Percentiles rank a stretch among this genome's conserved stretches.
Evolutionary conservation across 2,113 vertebrate species (phyloP).

Genomic region (Triplophysa siluroides): DNA sequence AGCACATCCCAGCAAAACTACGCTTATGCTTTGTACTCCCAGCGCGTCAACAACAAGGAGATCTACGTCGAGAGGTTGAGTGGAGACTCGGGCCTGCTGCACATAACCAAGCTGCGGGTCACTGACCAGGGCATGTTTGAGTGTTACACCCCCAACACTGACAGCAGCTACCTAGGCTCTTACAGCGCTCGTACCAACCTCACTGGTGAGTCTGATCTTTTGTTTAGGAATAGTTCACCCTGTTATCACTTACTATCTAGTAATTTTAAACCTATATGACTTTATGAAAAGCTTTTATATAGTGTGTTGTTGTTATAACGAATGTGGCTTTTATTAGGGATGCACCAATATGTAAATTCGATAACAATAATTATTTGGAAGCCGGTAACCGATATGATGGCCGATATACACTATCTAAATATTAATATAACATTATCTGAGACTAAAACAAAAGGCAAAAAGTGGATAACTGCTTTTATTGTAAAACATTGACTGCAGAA

Average conservation of each 20-base stretch:
- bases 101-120: constrained; percentile 87
- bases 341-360: no score
- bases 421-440: no score
- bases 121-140: constrained; percentile 80
- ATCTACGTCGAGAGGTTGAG: constrained; percentile 88
- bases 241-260: neutral
- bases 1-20: constrained; percentile 88
- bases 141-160: constrained; percentile 83
- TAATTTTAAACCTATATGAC: no score
- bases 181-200: constrained; percentile 86
- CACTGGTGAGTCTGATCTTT: constrained; percentile 77
- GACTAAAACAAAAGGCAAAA: no score
- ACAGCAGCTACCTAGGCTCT: constrained; percentile 75
- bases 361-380: no score
- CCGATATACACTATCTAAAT: no score
- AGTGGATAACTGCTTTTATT: no score
- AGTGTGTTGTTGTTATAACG: no score
- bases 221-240: neutral
- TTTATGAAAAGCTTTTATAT: no score
- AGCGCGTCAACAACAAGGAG: constrained; percentile 81
- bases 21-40: constrained; percentile 86
- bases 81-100: constrained; percentile 79
- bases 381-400: no score
- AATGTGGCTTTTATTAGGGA: no score
- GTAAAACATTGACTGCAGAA: no score